These are phyloP conservation scores for Hermaeophaga mercurialis DNA, from an alignment of 2,888 invertebrate genomes.

Conservation along the genomic window DNA sequence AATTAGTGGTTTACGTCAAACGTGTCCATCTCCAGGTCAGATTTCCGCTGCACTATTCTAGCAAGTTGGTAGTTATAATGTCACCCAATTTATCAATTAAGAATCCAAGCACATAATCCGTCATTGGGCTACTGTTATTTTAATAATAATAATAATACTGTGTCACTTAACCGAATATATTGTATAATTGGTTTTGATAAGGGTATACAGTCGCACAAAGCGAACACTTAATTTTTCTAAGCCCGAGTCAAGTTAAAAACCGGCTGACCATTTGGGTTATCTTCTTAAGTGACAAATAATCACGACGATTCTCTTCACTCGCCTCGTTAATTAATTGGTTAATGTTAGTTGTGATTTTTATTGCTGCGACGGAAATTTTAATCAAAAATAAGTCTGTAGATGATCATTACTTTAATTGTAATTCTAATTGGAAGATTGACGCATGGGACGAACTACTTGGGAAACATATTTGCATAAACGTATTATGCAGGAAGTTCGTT, in stretches of 20 bases:
- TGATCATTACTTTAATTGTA: conserved; percentile 41
- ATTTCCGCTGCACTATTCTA: conserved; percentile 21
- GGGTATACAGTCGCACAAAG: conserved; percentile 51
- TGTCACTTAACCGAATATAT: conserved; percentile 57
- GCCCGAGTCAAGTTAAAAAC: conserved; percentile 24
- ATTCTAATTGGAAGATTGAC: conserved; percentile 39
- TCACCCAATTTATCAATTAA: conserved; percentile 58
- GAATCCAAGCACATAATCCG: conserved; percentile 52
- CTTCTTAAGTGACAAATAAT: conserved; percentile 59
- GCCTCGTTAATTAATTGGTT: conserved; percentile 56
- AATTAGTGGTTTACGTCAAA: not conserved
- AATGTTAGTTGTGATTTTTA: conserved; percentile 56
- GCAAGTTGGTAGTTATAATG: conserved; percentile 41
- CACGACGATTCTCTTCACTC: conserved; percentile 51
- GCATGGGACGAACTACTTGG: conserved; percentile 17
- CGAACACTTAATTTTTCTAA: conserved; percentile 29
- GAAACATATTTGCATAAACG: conserved; percentile 27
- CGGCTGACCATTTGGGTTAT: conserved; percentile 49
- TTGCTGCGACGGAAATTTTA: conserved; percentile 51
- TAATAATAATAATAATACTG: conserved; percentile 56
- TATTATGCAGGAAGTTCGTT: conserved; percentile 19
- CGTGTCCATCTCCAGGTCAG: not conserved
- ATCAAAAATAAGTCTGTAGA: conserved; percentile 43
- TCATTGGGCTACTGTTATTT: conserved; percentile 55
- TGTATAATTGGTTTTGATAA: conserved; percentile 59